Percentiles rank a stretch among this genome's conserved stretches.
These are phyloP conservation scores for Eidolon dupreanum DNA, from an alignment of 2,797 vertebrate species.

Conservation along the genomic window DNA sequence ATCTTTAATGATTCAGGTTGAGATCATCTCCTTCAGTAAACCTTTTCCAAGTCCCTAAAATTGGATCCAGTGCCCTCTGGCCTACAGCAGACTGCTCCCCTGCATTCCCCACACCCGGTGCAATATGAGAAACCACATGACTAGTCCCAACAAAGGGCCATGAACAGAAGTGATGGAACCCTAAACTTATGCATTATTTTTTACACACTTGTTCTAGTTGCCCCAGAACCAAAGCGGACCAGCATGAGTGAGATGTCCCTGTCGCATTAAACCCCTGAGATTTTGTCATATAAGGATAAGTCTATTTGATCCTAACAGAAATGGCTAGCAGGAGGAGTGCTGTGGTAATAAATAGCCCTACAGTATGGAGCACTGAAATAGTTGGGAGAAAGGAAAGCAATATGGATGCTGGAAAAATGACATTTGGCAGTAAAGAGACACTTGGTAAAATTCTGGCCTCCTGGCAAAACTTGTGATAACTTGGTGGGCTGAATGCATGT, in stretches of 20 bases:
- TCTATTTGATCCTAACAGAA: background rate
- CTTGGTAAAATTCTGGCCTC: background rate
- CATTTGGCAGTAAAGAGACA: background rate
- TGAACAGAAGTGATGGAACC: background rate
- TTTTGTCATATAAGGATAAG: background rate
- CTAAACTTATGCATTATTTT: background rate
- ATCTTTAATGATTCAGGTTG: background rate
- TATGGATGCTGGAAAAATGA: background rate
- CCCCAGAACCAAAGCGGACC: background rate
- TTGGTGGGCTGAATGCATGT: too few relatives aligned
- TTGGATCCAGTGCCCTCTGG: background rate
- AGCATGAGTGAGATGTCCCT: background rate
- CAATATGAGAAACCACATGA: rapidly evolving
- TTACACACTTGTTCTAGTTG: background rate
- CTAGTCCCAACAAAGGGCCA: background rate
- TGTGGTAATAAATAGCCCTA: background rate
- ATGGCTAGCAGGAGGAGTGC: background rate
- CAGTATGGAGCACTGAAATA: background rate
- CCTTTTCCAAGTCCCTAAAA: background rate
- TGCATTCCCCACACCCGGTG: background rate
- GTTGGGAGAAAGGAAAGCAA: background rate
- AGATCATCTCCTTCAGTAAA: background rate
- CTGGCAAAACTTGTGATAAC: background rate
- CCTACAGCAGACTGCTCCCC: background rate
- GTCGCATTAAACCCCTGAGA: background rate